Percentiles rank a stretch among this genome's conserved stretches.
phyloP scores from a whole-genome alignment of 2,797 vertebrate genomes.

The Cichlasoma orientale region DNA sequence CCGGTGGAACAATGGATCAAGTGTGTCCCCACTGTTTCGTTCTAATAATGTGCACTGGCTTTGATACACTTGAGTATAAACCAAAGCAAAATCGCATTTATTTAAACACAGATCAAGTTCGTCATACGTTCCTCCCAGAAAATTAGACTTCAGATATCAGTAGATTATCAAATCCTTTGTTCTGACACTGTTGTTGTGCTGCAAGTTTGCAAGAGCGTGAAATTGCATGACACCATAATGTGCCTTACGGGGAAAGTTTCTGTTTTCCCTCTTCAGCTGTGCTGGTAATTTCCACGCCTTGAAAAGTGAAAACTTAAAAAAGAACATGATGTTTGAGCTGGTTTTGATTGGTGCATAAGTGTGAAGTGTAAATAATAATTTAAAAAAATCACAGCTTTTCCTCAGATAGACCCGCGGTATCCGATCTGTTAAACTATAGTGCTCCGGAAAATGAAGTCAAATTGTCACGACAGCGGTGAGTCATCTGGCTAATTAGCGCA shows the following conservation, averaged over 20 bases:
- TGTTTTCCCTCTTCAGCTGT: constrained; percentile 15
- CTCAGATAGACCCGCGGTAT: constrained; percentile 9
- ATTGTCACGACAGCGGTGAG: constrained; percentile 40
- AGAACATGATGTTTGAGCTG: not conserved
- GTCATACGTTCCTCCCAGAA: constrained; percentile 6
- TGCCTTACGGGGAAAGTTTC: constrained; percentile 5
- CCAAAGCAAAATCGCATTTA: constrained; percentile 3
- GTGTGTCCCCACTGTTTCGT: not conserved
- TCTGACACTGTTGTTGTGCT: constrained; percentile 35
- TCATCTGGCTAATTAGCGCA: constrained; percentile 46
- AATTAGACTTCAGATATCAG: constrained; percentile 25
- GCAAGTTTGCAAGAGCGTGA: constrained; percentile 22
- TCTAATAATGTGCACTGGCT: constrained; percentile 1
- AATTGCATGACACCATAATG: constrained; percentile 37
- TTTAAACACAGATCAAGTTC: constrained; percentile 40
- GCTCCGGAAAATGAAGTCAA: constrained; percentile 23
- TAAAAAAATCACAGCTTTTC: not conserved
- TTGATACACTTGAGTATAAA: constrained; percentile 3
- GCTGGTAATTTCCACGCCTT: not conserved
- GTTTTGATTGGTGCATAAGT: not conserved
- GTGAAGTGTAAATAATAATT: not conserved
- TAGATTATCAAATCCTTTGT: constrained; percentile 33
- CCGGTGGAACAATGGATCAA: constrained; percentile 11
- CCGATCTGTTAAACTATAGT: not conserved
- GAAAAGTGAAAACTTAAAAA: not conserved